These are phyloP conservation scores for Drosophila subpulchrella DNA, from an alignment of 1,140 invertebrate species.

Conservation along the genomic window DNA sequence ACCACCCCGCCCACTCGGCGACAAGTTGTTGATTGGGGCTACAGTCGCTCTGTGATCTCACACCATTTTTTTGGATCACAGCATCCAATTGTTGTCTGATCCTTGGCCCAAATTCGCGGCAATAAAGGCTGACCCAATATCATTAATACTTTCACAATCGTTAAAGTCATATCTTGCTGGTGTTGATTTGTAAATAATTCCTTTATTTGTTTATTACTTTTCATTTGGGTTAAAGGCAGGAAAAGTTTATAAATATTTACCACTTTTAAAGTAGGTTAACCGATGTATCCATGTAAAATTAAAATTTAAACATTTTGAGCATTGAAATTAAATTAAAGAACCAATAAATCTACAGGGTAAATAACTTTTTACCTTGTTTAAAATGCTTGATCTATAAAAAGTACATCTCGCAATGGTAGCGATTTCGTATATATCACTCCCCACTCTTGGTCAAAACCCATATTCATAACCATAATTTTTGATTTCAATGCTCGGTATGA, in stretches of 20 bases:
- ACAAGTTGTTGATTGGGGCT: constrained; percentile 31
- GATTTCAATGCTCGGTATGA: constrained; percentile 16
- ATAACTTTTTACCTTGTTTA: background rate
- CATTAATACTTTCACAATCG: constrained; percentile 1
- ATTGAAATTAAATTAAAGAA: no score
- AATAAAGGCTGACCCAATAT: constrained; percentile 15
- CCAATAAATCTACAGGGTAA: background rate
- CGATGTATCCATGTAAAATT: no score
- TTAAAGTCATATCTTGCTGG: background rate
- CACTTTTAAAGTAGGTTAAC: background rate
- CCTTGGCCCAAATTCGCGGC: constrained; percentile 31
- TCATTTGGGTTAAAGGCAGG: background rate
- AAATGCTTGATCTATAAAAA: constrained; percentile 1
- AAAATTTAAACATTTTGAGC: no score
- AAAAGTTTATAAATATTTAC: background rate
- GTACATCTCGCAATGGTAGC: constrained; percentile 1
- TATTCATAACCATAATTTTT: constrained; percentile 41
- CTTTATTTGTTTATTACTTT: background rate
- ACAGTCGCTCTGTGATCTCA: constrained; percentile 23
- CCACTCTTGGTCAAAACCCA: constrained; percentile 3
- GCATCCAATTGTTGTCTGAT: constrained; percentile 1
- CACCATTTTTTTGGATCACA: background rate
- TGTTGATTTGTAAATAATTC: background rate
- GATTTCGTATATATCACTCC: background rate
- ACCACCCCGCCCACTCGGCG: constrained; percentile 22